phyloP scores from a whole-genome alignment of 2,113 vertebrate genomes.

The Melospiza melodia region DNA sequence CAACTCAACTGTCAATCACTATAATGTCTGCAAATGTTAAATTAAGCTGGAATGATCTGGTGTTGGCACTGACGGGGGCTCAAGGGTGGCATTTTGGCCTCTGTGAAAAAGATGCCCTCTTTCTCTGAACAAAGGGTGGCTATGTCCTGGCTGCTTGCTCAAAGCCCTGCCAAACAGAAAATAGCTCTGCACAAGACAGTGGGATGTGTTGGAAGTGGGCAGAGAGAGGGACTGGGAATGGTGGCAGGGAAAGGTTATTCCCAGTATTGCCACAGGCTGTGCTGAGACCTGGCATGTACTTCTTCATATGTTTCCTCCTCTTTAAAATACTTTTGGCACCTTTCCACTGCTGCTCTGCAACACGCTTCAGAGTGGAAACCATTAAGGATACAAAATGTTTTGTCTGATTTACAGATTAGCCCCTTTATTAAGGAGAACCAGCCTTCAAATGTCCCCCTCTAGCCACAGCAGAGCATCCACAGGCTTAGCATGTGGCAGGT shows the following conservation, averaged over 20 bases:
- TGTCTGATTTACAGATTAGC: not conserved
- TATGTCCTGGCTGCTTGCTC: not conserved
- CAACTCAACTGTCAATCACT: constrained; percentile 30
- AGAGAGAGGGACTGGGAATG: not conserved
- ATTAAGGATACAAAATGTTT: not conserved
- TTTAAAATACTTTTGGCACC: not conserved
- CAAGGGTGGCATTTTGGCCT: constrained; percentile 4
- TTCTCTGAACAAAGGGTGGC: not conserved
- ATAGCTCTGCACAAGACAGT: not conserved
- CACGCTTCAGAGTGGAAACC: not conserved
- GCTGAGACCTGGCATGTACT: accelerated
- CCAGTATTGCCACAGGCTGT: accelerated
- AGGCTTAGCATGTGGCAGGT: not conserved
- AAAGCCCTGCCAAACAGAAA: not conserved
- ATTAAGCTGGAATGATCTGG: constrained; percentile 49
- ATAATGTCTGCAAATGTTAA: constrained; percentile 51
- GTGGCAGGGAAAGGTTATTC: accelerated
- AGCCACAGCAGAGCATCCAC: accelerated
- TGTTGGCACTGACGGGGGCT: constrained; percentile 8
- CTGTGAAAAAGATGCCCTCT: not conserved
- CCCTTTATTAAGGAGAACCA: not conserved
- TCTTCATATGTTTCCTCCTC: not conserved
- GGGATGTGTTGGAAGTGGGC: accelerated
- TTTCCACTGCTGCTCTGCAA: not conserved
- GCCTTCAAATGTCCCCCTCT: not conserved